Evolutionary conservation across 1,140 invertebrate genomes (phyloP).

Genomic region (Proctacanthus coquilletti): DNA sequence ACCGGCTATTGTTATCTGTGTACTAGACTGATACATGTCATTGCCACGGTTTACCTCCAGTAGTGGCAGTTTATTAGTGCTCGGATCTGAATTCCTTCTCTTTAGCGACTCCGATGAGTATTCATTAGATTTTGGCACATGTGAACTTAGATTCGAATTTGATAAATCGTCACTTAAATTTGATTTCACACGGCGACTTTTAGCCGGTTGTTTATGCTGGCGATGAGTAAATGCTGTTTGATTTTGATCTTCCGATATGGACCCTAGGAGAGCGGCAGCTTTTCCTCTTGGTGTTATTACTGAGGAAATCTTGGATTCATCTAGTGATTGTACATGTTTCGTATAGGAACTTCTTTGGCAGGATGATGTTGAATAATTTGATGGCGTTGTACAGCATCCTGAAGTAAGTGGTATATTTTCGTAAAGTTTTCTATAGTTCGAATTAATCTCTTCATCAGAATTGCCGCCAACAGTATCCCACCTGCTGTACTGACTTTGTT

Average conservation of each 20-base stretch:
- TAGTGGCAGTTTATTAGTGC: conserved; percentile 29
- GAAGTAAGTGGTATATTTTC: conserved; percentile 12
- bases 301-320: neutral
- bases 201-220: neutral
- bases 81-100: conserved; percentile 56
- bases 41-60: conserved; percentile 7
- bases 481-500: conserved; percentile 17
- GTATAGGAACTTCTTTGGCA: conserved; percentile 10
- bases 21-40: conserved; percentile 8
- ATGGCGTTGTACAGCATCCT: neutral
- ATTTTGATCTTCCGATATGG: conserved; percentile 5
- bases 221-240: neutral
- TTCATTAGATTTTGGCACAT: conserved; percentile 1
- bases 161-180: conserved; percentile 4
- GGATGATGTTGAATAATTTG: conserved; percentile 6
- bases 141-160: neutral
- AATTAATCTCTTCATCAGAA: conserved; percentile 26
- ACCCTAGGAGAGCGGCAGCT: conserved; percentile 15
- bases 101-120: conserved; percentile 24
- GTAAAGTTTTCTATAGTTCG: conserved; percentile 4
- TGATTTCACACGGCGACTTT: conserved; percentile 1
- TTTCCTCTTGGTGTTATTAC: conserved; percentile 2
- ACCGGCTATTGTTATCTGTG: conserved; percentile 8
- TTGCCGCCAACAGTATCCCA: conserved; percentile 21
- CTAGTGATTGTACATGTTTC: neutral